phyloP scores from a whole-genome alignment of 2,113 vertebrate species.

The Salvelinus alpinus region DNA sequence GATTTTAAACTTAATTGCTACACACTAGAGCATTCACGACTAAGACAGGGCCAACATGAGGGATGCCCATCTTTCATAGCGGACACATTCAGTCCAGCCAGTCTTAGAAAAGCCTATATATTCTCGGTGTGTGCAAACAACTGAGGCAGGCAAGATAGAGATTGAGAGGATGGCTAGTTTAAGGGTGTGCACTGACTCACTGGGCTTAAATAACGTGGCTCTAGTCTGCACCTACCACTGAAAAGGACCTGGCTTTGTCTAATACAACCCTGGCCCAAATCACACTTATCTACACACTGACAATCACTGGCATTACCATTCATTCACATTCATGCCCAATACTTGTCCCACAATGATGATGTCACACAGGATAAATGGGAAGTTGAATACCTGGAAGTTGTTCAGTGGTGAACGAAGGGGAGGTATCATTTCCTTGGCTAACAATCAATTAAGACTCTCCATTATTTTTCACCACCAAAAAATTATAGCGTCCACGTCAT shows the following conservation, averaged over 20 bases:
- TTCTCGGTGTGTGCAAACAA: constrained; percentile 66
- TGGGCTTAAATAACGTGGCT: constrained; percentile 29
- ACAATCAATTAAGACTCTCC: constrained; percentile 52
- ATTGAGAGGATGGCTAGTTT: constrained; percentile 64
- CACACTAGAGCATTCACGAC: background rate
- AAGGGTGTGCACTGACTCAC: constrained; percentile 36
- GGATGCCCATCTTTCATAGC: constrained; percentile 19
- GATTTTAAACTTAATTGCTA: constrained; percentile 23
- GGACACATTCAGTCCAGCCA: constrained; percentile 37
- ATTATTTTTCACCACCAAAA: constrained; percentile 48
- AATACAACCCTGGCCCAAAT: constrained; percentile 11
- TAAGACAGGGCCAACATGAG: constrained; percentile 24
- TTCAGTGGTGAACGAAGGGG: constrained; percentile 56
- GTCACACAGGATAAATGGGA: constrained; percentile 47
- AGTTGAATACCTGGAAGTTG: constrained; percentile 65
- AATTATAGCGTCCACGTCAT: constrained; percentile 37
- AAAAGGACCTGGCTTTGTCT: constrained; percentile 23
- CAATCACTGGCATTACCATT: constrained; percentile 22
- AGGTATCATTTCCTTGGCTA: constrained; percentile 69
- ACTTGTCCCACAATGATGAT: constrained; percentile 36
- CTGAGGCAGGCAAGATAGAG: constrained; percentile 56
- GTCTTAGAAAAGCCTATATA: constrained; percentile 47
- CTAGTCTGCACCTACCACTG: constrained; percentile 14
- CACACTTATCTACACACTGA: background rate
- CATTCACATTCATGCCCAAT: constrained; percentile 63